Base-by-base conservation (phyloP, 2,113 vertebrate species). In the Lepisosteus osseus region DNA sequence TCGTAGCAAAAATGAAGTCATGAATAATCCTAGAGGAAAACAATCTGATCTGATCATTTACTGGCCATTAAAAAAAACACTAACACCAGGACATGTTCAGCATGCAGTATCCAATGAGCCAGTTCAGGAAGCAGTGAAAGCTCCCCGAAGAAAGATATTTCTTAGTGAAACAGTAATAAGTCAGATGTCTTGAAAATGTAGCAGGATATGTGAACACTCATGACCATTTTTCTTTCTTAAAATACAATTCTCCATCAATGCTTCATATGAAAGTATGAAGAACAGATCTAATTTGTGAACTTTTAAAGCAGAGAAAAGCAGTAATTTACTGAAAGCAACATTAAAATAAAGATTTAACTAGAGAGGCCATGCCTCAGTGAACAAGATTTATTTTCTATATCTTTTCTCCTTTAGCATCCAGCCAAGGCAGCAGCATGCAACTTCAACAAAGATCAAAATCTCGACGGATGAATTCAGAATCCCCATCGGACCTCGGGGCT, bases 301-400 rank as follows among this genome's bases (percentile, higher is more conserved):
- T 68, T 63, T 67, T 47, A 67, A 17, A 73, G 71, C 42, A 70
- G 17, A 57, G 29, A 67, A 70, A 74, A 61, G 54, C 51, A n/a
- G 65, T 9, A 76, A 71, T 68, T 44, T 29, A 61, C 57, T n/a
- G 11, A 8, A 14, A n/a, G 29, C 43, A 17, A 76, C 79, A 72
- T 42, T 62, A 57, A 59, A 59, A 59, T n/a, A 56, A 76, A 54
- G 54, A 40, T 0, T 55, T 62, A 47, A 66, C 55, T 54, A 61
- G 55, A 61, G 47, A 70, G 42, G 57, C 6, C 61, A 70, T 68
- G 71, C 73, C 75, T 69, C 67, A 74, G 57, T 44, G 72, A 70
- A 61, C 41, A 64, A 47, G 4, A 51, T 13, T 59, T 59, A 1
- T 51, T 5, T 59, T 59, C 57, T 59, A 13, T 59, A 13, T 47